A percentile compares a stretch with the other conserved stretches of the same genome.
These are phyloP conservation scores for Callithrix jacchus DNA, from an alignment of 2,113 vertebrate species.

Conservation along the genomic window DNA sequence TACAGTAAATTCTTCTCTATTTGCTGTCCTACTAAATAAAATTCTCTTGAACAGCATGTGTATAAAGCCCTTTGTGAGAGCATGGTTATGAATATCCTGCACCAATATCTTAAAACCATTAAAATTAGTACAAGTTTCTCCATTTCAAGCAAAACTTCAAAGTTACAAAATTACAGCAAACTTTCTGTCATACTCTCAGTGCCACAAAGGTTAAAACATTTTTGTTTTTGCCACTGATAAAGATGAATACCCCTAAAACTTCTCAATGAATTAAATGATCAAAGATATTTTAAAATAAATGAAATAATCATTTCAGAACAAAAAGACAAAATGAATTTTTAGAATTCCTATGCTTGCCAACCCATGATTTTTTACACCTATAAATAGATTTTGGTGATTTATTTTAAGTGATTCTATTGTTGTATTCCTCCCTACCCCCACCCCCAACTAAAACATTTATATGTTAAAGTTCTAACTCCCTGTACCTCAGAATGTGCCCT, in stretches of 20 bases:
- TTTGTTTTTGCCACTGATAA: not conserved
- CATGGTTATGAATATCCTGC: not conserved
- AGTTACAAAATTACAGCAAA: constrained; percentile 21
- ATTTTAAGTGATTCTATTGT: not conserved
- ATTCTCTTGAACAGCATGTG: not conserved
- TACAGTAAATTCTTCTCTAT: not conserved
- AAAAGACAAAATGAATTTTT: not conserved
- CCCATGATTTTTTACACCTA: not conserved
- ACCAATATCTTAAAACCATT: not conserved
- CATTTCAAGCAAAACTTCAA: not conserved
- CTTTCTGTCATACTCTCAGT: not conserved
- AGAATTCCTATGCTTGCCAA: not conserved
- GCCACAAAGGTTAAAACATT: not conserved
- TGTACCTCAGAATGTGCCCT: not conserved
- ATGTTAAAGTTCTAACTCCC: not conserved
- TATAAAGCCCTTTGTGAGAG: not conserved
- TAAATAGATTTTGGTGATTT: not conserved
- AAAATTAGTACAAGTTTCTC: not conserved
- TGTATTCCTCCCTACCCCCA: not conserved
- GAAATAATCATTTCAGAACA: constrained; percentile 5
- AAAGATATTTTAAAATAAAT: not conserved
- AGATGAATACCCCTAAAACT: not conserved
- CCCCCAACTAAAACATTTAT: not conserved
- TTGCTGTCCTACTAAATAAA: not conserved
- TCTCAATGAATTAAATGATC: not conserved